These are phyloP conservation scores for Pantherophis alleghaniensis DNA, from an alignment of 2,797 vertebrate species.

Conservation along the genomic window DNA sequence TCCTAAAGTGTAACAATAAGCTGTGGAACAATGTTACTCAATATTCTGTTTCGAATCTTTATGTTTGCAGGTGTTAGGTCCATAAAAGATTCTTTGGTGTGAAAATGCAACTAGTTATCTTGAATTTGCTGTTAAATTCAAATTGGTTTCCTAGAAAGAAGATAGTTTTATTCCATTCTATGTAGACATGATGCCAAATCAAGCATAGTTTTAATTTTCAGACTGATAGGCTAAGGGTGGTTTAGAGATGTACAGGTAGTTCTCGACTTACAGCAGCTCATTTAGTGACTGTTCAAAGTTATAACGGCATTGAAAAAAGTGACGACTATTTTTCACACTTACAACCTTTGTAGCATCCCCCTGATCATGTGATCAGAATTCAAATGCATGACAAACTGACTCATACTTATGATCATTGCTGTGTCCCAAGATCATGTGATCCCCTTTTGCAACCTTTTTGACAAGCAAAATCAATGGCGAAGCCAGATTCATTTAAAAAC, in stretches of 20 bases:
- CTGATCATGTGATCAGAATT: too few species aligned
- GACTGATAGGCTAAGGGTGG: neutral
- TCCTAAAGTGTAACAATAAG: neutral
- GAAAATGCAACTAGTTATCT: neutral
- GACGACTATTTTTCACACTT: too few species aligned
- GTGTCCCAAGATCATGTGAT: too few species aligned
- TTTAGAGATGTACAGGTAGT: neutral
- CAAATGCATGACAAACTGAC: too few species aligned
- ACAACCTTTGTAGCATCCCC: too few species aligned
- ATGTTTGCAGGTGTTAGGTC: neutral
- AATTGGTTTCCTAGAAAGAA: neutral
- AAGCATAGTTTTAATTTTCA: neutral
- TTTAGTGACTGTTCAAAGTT: too few species aligned
- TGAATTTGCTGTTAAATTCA: neutral
- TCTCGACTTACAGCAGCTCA: too few species aligned
- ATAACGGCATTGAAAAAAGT: too few species aligned
- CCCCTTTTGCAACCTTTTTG: too few species aligned
- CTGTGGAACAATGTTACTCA: neutral
- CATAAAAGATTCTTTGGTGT: neutral
- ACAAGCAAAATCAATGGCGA: too few species aligned
- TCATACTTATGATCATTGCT: too few species aligned
- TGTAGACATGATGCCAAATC: neutral
- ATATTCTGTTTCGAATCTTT: neutral
- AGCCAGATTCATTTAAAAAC: too few species aligned
- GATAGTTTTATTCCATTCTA: neutral